These are phyloP conservation scores for Drosophila hamatofila DNA, from an alignment of 2,888 invertebrate species.

Conservation along the genomic window DNA sequence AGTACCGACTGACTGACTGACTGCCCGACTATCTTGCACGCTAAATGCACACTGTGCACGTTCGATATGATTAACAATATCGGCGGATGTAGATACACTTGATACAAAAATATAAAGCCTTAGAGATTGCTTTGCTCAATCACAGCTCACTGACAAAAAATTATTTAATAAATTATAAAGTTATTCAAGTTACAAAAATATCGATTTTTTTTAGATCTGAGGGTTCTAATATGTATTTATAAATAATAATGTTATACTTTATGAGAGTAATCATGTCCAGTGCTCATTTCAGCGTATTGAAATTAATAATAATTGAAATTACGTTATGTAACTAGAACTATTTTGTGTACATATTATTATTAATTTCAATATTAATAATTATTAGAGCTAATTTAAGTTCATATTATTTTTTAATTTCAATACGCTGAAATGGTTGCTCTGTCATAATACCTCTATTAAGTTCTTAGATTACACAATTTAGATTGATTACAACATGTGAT, in stretches of 20 bases:
- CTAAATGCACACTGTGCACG: slow-evolving; percentile 14
- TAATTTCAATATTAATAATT: too few species aligned
- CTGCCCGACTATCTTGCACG: slow-evolving; percentile 1
- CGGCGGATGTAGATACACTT: neutral
- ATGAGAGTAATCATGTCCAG: neutral
- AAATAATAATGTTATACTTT: too few species aligned
- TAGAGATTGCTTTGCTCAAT: neutral
- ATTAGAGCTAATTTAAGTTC: neutral
- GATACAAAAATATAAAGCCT: neutral
- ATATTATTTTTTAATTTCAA: neutral
- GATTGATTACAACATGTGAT: neutral
- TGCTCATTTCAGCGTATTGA: too few species aligned
- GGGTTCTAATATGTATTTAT: neutral
- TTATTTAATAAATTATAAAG: too few species aligned
- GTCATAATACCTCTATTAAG: neutral
- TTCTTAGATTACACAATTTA: neutral
- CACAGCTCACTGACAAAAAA: too few species aligned
- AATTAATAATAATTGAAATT: too few species aligned
- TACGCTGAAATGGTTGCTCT: neutral
- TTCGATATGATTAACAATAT: neutral
- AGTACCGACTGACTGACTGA: neutral
- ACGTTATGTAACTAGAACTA: too few species aligned
- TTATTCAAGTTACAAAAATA: too few species aligned
- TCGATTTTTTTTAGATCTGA: neutral
- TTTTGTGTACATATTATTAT: too few species aligned